phyloP scores from a whole-genome alignment of 2,113 vertebrate species.

The Coracopsis vasa region DNA sequence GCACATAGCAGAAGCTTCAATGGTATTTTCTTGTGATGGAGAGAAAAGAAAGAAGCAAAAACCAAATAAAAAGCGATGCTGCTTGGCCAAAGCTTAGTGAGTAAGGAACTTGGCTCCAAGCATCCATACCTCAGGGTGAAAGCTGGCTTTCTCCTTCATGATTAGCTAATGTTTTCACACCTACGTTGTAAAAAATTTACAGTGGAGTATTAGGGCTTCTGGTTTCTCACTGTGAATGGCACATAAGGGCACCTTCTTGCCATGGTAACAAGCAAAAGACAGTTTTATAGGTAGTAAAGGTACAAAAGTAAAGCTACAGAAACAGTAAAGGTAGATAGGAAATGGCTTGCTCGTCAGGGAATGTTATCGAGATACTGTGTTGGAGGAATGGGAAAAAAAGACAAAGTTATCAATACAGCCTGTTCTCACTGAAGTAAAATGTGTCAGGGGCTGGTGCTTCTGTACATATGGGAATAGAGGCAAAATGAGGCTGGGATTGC shows the following conservation, averaged over 20 bases:
- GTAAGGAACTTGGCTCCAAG: neutral
- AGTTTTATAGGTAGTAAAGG: neutral
- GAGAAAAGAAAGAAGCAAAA: neutral
- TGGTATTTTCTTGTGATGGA: neutral
- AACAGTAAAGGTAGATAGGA: neutral
- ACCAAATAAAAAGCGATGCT: neutral
- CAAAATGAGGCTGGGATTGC: neutral
- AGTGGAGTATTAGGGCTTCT: neutral
- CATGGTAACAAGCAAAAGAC: neutral
- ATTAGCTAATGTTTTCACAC: constrained; percentile 31
- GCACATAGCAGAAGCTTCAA: neutral
- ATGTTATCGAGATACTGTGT: rapidly evolving
- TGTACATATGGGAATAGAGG: neutral
- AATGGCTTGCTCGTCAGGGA: neutral
- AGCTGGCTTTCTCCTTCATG: neutral
- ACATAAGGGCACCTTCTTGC: constrained; percentile 1
- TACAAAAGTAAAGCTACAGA: neutral
- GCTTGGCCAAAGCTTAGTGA: neutral
- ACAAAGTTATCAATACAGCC: neutral
- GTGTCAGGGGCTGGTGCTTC: neutral
- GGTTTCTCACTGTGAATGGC: neutral
- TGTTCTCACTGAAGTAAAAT: neutral
- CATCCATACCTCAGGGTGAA: neutral
- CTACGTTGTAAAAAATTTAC: neutral
- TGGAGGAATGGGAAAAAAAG: neutral